phyloP scores from a whole-genome alignment of 2,888 invertebrate genomes.

The Priocnemis perturbator region DNA sequence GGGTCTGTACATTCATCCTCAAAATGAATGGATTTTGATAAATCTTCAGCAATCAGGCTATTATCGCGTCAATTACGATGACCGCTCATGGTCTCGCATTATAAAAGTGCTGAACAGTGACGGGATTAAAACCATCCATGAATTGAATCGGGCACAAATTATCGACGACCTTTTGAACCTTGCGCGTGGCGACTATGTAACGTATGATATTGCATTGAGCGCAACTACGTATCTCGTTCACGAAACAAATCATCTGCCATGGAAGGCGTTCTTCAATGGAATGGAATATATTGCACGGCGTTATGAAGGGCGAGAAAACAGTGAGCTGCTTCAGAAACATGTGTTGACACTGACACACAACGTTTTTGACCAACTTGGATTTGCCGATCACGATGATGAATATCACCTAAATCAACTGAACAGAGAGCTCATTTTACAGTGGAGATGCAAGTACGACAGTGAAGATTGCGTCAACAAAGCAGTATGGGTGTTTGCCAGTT shows the following conservation, averaged over 20 bases:
- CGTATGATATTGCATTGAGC: conserved; percentile 80
- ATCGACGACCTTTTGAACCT: conserved; percentile 88
- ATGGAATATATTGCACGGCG: conserved; percentile 71
- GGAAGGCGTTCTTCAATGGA: conserved; percentile 78
- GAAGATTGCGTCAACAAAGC: conserved; percentile 76
- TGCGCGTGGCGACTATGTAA: conserved; percentile 81
- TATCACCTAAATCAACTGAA: conserved; percentile 79
- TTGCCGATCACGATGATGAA: conserved; percentile 74
- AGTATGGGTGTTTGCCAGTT: background rate
- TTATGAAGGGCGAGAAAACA: conserved; percentile 43
- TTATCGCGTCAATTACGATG: conserved; percentile 83
- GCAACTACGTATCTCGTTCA: conserved; percentile 82
- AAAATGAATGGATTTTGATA: conserved; percentile 61
- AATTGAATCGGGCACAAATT: conserved; percentile 85
- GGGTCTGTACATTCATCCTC: conserved; percentile 69
- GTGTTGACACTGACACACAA: conserved; percentile 75
- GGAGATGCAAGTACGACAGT: conserved; percentile 82
- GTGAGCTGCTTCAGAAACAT: conserved; percentile 37
- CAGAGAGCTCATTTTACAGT: conserved; percentile 79
- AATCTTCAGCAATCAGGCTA: conserved; percentile 75
- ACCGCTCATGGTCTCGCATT: conserved; percentile 78
- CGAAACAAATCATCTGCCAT: conserved; percentile 86
- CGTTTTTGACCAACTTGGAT: conserved; percentile 77
- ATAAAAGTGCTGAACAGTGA: conserved; percentile 74
- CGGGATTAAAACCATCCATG: conserved; percentile 77